phyloP scores from a whole-genome alignment of 2,888 invertebrate species.

The Pseudococcus jackbeardsleyi region DNA sequence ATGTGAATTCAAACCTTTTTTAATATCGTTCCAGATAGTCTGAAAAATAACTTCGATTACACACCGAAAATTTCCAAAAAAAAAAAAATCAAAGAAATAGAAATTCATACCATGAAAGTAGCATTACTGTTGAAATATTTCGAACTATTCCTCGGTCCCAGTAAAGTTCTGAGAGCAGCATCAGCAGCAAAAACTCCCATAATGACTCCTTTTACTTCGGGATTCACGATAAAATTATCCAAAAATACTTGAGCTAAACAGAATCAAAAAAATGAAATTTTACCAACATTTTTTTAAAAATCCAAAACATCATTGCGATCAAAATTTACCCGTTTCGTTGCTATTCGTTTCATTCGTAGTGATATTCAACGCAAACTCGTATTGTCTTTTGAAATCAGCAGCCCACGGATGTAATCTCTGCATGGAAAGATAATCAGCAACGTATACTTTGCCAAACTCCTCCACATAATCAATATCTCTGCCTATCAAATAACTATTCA shows the following conservation, averaged over 20 bases:
- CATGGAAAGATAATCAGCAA: not conserved
- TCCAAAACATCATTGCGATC: not conserved
- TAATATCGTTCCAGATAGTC: conserved; percentile 13
- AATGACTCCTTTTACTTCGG: conserved; percentile 25
- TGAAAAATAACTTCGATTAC: not conserved
- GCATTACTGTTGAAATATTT: not conserved
- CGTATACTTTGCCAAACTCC: not conserved
- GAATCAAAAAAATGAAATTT: not conserved
- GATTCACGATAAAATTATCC: not conserved
- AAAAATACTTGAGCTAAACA: not conserved
- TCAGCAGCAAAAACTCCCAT: conserved; percentile 28
- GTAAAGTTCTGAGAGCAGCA: not conserved
- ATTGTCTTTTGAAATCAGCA: not conserved
- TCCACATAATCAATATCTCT: conserved; percentile 36
- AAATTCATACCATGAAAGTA: not conserved
- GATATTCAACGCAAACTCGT: not conserved
- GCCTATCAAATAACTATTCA: not conserved
- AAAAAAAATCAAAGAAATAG: not conserved
- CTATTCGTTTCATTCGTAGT: conserved; percentile 8
- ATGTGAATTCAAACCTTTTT: conserved; percentile 26
- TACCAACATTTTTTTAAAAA: not conserved
- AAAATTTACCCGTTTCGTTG: conserved; percentile 27
- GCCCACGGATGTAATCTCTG: not conserved
- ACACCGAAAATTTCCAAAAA: not conserved
- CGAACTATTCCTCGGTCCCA: not conserved